Evolutionary conservation across 2,113 vertebrate species (phyloP), one percentile per base, ranked within the genome.

Genomic region (Coturnix japonica): DNA sequence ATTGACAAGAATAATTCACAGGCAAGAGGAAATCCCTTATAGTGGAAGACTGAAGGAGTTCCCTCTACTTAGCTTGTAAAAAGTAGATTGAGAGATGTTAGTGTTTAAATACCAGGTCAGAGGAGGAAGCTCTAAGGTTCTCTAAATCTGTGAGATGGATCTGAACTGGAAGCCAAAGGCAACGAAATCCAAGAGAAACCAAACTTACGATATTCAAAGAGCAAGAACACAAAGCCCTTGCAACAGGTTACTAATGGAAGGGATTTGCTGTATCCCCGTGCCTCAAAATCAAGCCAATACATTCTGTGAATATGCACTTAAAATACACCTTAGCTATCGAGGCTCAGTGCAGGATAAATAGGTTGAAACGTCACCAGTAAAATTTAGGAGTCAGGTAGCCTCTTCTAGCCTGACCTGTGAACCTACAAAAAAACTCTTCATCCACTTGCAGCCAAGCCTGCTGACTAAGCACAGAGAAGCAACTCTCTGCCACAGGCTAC

Each of bases 81-180:
- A 86, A 87, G 30, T 13, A 16, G 90, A 87, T 1, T 64, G 71
- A 77, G 53, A 87, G 92, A 60, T 11, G 43, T 41, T 46, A 43
- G 25, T 28, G 39, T 87, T 89, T 78, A 85, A 91, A 67, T 41
- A 71, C 5, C 74, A 71, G 30, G 43, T n/a, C 41, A 5, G 43
- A 30, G 44, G n/a, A 41, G 60, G 54, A 89, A 60, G 56, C 39
- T 85, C 30, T 39, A 59, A 64, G 10, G 60, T 13, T 74, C n/a
- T 74, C 56, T 78, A 35, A 85, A 77, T 35, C 35, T 26, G 23
- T 2, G 2, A 44, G 51, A 89, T 91, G 65, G 77, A 91, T 39
- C 51, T 72, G 67, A 92, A 87, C 37, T 35, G 49, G 78, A 85
- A 92, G 39, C 63, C 75, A 93, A 93, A 87, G 60, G 46, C 87